Evolutionary conservation across 2,113 vertebrate species (phyloP).

Genomic region (Stigmatopora nigra): DNA sequence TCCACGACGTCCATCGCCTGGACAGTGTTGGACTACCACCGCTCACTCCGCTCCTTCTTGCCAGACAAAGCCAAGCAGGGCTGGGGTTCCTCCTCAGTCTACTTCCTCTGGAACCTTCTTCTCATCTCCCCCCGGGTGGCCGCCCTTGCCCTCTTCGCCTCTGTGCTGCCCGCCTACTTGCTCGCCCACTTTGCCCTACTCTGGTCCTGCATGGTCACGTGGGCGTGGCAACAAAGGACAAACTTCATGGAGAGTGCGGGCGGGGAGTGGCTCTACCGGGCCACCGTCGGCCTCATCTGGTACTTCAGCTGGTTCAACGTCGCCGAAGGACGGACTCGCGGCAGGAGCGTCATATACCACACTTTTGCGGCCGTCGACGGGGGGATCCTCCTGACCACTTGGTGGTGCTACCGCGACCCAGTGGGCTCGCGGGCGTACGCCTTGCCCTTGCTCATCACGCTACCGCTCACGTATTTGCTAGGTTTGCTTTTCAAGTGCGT

Average conservation of each 20-base stretch:
- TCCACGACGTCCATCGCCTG: conserved; percentile 82
- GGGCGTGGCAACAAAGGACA: conserved; percentile 79
- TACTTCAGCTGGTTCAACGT: conserved; percentile 98
- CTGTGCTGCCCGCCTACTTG: conserved; percentile 66
- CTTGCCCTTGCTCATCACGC: conserved; percentile 14
- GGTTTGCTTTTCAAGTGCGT: conserved; percentile 73
- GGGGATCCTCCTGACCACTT: conserved; percentile 65
- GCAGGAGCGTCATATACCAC: conserved; percentile 79
- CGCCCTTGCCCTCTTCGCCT: conserved; percentile 74
- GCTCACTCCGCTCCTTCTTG: conserved; percentile 83
- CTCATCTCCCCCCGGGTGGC: conserved; percentile 81
- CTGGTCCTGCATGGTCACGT: conserved; percentile 76
- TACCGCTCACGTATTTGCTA: conserved; percentile 65
- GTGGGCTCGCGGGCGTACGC: conserved; percentile 42
- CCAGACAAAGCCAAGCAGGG: conserved; percentile 73
- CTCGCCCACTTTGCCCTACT: conserved; percentile 72
- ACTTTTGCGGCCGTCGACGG: conserved; percentile 75
- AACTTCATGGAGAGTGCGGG: conserved; percentile 76
- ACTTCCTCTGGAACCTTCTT: conserved; percentile 92
- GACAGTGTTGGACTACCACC: conserved; percentile 91
- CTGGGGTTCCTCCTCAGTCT: conserved; percentile 68
- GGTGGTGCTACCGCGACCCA: conserved; percentile 60
- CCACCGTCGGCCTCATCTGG: conserved; percentile 78
- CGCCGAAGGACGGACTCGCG: conserved; percentile 69
- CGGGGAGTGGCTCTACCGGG: conserved; percentile 82